Conservation (phyloP, 1,140 invertebrate genomes). For the Psilanteris sp. region DNA sequence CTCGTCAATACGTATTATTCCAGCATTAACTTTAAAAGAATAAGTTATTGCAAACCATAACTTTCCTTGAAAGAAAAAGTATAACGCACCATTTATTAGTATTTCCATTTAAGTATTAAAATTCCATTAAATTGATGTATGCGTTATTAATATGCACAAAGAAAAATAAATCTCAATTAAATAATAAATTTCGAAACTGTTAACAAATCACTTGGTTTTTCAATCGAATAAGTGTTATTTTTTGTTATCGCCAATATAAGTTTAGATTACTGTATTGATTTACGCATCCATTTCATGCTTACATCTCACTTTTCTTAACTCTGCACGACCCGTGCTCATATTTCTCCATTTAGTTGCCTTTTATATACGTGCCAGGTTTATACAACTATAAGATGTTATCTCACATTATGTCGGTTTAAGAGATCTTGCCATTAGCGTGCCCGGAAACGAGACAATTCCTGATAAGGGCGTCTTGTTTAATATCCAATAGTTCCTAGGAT, state of each 20-base stretch:
- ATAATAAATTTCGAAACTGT: background rate
- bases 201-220: conserved; percentile 20
- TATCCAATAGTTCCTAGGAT: conserved; percentile 35
- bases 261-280: conserved; percentile 55
- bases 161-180: conserved; percentile 1
- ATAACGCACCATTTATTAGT: too few species aligned
- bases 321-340: conserved; percentile 44
- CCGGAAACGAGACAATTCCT: conserved; percentile 64
- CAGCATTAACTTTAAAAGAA: too few species aligned
- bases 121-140: too few species aligned
- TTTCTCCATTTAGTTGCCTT: conserved; percentile 56
- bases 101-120: too few species aligned
- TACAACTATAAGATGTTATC: conserved; percentile 60
- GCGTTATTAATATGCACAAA: too few species aligned
- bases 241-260: conserved; percentile 25
- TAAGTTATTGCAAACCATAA: too few species aligned
- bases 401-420: conserved; percentile 44
- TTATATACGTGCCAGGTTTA: conserved; percentile 59
- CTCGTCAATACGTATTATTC: too few species aligned
- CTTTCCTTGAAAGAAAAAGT: too few species aligned
- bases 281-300: conserved; percentile 40
- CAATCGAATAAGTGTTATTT: background rate
- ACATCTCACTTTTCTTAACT: conserved; percentile 50
- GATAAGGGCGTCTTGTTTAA: conserved; percentile 63
- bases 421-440: conserved; percentile 55